Base-by-base conservation (phyloP, 2,888 invertebrate species). In the Hedychridium roseum region DNA sequence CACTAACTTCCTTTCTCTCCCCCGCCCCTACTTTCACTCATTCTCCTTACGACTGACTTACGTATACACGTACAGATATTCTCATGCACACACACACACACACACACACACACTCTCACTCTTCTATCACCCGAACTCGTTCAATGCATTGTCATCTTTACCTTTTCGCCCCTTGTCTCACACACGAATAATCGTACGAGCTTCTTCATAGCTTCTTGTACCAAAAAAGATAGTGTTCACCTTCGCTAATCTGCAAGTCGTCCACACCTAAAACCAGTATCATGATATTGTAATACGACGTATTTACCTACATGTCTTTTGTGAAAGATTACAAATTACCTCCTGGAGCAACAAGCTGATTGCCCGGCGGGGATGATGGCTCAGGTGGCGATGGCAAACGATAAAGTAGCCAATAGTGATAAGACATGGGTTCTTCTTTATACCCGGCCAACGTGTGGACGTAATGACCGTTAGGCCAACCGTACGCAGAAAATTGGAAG, bases 401-500 rank as follows among this genome's bases (percentile, higher is more conserved):
- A 80, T 93, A 94, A 61, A 94, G 83, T 63, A 94, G 80, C 94
- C 94, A 94, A 80, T 93, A 94, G 75, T 92, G 90, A 78, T 93
- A 94, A 36, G 91, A 82, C 85, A 89, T 87, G 0, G 90, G 90
- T 70, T 90, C 89, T 72, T 91, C 91, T 74, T 88, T 88, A 72
- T 87, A 88, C 0, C 89, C 90, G 0, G 88, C 90, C 57, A 94
- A 82, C 0, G 93, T 93, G 79, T 94, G 93, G 16, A 94, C 91
- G 77, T 94, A 94, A 76, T 94, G 93, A 0, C 94, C 94, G 74
- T 93, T 94, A 1, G 94, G 93, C 94, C 94, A 94, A 73, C 92
- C 91, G 62, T 91, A 88, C 0, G 93, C 91, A 57, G 88, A 86
- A 74, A 91, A 91, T 70, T 88, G 86, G 61, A 83, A 84, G 60